These are phyloP conservation scores for Anser cygnoides DNA, from an alignment of 2,113 vertebrate genomes.

Conservation along the genomic window DNA sequence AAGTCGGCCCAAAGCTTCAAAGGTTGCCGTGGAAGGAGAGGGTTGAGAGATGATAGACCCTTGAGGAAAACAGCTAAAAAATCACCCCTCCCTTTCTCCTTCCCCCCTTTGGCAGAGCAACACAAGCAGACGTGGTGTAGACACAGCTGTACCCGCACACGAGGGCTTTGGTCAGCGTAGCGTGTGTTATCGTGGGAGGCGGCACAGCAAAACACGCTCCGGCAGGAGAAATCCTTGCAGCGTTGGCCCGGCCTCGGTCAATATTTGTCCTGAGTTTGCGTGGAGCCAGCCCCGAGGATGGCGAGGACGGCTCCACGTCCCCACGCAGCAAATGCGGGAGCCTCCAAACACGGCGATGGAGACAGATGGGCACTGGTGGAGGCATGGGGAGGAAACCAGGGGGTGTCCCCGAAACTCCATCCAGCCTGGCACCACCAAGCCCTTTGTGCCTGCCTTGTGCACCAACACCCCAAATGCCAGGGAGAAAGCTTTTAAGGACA, in stretches of 20 bases:
- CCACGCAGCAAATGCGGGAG: fast-evolving
- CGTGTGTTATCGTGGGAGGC: conserved; percentile 19
- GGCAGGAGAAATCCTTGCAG: conserved; percentile 21
- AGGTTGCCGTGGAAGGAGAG: not conserved
- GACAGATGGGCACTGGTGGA: not conserved
- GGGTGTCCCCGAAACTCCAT: not conserved
- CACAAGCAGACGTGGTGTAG: conserved; percentile 49
- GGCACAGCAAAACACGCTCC: not conserved
- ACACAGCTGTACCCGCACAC: conserved; percentile 51
- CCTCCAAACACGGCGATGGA: not conserved
- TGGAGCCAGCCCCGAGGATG: fast-evolving
- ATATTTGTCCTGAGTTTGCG: not conserved
- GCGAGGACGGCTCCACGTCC: fast-evolving
- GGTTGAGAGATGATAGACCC: not conserved
- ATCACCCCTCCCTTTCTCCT: conserved; percentile 31
- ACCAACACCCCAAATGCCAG: not conserved
- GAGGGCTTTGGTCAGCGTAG: conserved; percentile 33
- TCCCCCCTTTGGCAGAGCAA: conserved; percentile 10
- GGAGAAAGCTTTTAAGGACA: conserved; percentile 10
- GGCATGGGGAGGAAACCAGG: not conserved
- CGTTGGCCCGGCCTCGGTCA: not conserved
- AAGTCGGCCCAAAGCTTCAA: not conserved
- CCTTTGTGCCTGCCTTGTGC: not conserved
- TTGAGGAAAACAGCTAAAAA: conserved; percentile 10
- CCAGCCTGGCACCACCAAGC: not conserved